These are phyloP conservation scores for Erebia ligea DNA, from an alignment of 2,888 invertebrate genomes.

Conservation along the genomic window DNA sequence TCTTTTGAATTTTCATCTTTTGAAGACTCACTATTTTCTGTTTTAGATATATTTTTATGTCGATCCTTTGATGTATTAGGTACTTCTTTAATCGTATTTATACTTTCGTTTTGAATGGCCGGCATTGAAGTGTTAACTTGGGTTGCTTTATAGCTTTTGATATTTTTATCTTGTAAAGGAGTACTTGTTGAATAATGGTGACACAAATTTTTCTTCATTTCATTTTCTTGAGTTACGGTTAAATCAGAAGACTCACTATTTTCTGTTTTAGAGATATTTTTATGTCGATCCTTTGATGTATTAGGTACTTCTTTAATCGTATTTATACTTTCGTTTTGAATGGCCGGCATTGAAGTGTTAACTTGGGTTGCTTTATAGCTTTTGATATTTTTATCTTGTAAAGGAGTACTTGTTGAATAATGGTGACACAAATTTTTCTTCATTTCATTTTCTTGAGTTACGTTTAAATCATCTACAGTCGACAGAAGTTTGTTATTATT, in stretches of 20 bases:
- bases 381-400: conserved; percentile 61
- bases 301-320: background rate
- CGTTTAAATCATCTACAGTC: conserved; percentile 50
- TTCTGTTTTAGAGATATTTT: conserved; percentile 8
- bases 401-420: conserved; percentile 70
- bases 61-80: background rate
- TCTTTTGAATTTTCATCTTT: conserved; percentile 34
- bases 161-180: conserved; percentile 64
- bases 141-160: conserved; percentile 52
- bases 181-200: conserved; percentile 67
- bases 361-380: conserved; percentile 55
- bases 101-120: conserved; percentile 44
- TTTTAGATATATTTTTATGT: background rate
- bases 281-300: conserved; percentile 2
- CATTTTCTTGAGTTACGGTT: conserved; percentile 49
- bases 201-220: conserved; percentile 51
- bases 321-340: conserved; percentile 42
- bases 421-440: conserved; percentile 54
- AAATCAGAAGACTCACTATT: conserved; percentile 41
- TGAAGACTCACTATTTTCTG: conserved; percentile 34
- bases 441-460: conserved; percentile 47
- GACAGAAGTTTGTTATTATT: conserved; percentile 50
- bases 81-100: conserved; percentile 17
- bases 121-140: conserved; percentile 65
- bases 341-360: conserved; percentile 61